Evolutionary conservation across 2,888 invertebrate species (phyloP).

Genomic region (Conchocele bisecta): DNA sequence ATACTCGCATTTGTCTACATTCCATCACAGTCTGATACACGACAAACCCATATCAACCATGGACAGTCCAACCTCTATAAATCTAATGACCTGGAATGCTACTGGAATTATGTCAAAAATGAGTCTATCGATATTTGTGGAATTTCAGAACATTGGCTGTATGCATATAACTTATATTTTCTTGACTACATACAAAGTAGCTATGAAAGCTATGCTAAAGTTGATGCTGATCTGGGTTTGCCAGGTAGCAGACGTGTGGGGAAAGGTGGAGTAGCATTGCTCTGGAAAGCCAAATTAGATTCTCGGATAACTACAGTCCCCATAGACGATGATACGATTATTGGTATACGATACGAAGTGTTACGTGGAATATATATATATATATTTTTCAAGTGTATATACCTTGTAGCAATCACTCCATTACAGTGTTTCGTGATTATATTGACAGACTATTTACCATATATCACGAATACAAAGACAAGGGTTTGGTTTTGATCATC

Average conservation of each 20-base stretch:
- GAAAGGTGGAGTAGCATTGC: not conserved
- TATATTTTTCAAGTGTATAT: conserved; percentile 10
- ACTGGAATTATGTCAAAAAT: not conserved
- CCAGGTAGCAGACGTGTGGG: not conserved
- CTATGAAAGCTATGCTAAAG: not conserved
- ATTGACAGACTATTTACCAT: conserved; percentile 5
- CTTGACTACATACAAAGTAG: not conserved
- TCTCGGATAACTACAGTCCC: not conserved
- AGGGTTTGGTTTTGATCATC: conserved; percentile 1
- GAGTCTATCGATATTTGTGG: not conserved
- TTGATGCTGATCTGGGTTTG: not conserved
- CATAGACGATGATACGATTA: not conserved
- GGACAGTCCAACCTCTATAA: not conserved
- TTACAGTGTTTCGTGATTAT: not conserved
- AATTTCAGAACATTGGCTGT: conserved; percentile 2
- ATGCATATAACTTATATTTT: not conserved
- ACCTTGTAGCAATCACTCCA: conserved; percentile 15
- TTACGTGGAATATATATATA: not conserved
- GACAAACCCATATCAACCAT: too few species aligned
- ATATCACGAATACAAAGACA: not conserved
- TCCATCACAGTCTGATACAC: too few species aligned
- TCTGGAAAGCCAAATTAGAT: not conserved
- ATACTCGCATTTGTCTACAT: too few species aligned
- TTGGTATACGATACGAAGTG: not conserved
- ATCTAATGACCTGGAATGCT: not conserved